Percentiles rank a stretch among this genome's conserved stretches.
phyloP scores from a whole-genome alignment of 53 echinoderm and acorn worm species.

The Temnopleurus reevesii region DNA sequence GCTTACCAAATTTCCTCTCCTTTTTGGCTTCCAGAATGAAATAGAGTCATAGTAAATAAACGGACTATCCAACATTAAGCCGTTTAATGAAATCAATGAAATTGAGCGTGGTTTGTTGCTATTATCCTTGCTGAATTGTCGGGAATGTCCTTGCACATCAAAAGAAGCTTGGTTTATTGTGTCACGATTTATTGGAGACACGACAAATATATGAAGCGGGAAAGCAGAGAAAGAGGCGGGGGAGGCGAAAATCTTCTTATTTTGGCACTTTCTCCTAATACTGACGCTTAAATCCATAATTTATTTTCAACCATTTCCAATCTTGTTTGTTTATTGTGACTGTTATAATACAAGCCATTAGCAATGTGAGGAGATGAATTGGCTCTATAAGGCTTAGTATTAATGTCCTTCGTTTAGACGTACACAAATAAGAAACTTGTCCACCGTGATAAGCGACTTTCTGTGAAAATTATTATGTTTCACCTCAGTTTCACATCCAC shows the following conservation, averaged over 20 bases:
- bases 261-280: constrained; percentile 9
- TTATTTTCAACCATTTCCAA: constrained; percentile 2
- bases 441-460: too few relatives aligned
- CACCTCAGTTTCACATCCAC: too few relatives aligned
- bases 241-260: neutral
- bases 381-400: too few relatives aligned
- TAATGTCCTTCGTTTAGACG: too few relatives aligned
- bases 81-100: constrained; percentile 30
- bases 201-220: neutral
- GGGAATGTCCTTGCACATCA: constrained; percentile 29
- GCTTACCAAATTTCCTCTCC: neutral
- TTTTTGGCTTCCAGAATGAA: neutral
- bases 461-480: too few relatives aligned
- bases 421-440: too few relatives aligned
- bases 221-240: neutral
- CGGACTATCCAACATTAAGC: constrained; percentile 13
- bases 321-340: constrained; percentile 31
- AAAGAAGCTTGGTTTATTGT: constrained; percentile 24
- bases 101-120: constrained; percentile 24
- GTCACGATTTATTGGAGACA: neutral
- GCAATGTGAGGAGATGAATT: too few relatives aligned
- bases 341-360: constrained; percentile 23
- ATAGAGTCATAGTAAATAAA: constrained; percentile 18
- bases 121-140: constrained; percentile 7
- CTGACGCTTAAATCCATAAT: constrained; percentile 21